Percentiles rank a stretch among this genome's conserved stretches.
Conservation (phyloP, 2,888 invertebrate species). For the Pharmacophagus antenor region DNA sequence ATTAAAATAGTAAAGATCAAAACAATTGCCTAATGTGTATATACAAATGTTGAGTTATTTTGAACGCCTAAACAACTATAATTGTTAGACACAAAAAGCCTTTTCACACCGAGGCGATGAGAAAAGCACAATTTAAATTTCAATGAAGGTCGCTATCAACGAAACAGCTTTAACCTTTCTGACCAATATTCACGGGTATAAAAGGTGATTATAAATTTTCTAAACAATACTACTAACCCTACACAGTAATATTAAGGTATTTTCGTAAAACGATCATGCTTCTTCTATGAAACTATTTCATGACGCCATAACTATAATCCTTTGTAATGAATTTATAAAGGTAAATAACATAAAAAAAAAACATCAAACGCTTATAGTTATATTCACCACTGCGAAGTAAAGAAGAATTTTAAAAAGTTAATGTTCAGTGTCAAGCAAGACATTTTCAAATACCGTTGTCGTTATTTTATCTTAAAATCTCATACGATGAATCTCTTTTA, state of each 20-base stretch:
- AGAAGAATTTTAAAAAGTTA: too few relatives aligned
- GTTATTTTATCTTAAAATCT: too few relatives aligned
- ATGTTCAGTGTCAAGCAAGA: too few relatives aligned
- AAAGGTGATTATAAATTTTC: background rate
- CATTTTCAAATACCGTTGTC: too few relatives aligned
- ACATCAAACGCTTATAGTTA: too few relatives aligned
- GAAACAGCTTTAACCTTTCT: background rate
- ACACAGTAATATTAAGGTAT: background rate
- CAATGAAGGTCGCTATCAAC: background rate
- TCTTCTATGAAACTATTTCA: too few relatives aligned
- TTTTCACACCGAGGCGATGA: background rate
- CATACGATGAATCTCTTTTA: too few relatives aligned
- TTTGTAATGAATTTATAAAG: background rate
- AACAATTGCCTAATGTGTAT: too few relatives aligned
- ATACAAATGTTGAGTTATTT: too few relatives aligned
- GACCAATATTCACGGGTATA: background rate
- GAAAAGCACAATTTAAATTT: background rate
- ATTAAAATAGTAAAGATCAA: too few relatives aligned
- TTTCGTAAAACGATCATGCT: background rate
- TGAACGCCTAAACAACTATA: background rate
- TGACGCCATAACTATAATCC: background rate
- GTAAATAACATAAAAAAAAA: background rate
- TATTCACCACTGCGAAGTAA: too few relatives aligned
- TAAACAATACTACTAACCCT: background rate
- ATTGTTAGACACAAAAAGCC: background rate